These are phyloP conservation scores for Bufo gargarizans DNA, from an alignment of 2,113 vertebrate species.

Conservation along the genomic window DNA sequence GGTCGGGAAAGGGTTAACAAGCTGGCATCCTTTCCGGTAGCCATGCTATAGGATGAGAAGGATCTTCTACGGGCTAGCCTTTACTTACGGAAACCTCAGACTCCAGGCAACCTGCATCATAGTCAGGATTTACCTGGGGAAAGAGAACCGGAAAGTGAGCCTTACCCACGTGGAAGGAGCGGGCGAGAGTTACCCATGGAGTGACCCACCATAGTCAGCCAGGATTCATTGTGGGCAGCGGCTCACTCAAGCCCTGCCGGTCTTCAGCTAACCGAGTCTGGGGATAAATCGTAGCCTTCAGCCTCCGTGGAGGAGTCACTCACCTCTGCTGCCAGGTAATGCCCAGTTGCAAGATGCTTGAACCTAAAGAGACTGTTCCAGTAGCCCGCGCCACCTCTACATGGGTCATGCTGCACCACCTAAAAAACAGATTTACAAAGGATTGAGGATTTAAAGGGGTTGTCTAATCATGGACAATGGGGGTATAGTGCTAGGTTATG, in stretches of 20 bases:
- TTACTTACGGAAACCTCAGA: constrained; percentile 90
- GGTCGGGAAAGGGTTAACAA: constrained; percentile 10
- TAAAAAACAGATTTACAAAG: constrained; percentile 29
- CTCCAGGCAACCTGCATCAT: constrained; percentile 91
- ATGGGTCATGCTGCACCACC: constrained; percentile 95
- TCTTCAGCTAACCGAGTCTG: background rate
- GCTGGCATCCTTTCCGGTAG: background rate
- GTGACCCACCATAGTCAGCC: too few relatives aligned
- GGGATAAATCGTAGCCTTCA: background rate
- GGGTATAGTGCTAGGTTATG: too few relatives aligned
- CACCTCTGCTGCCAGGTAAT: constrained; percentile 95
- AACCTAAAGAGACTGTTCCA: constrained; percentile 99
- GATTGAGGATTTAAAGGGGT: background rate
- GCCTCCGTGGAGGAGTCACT: constrained; percentile 52
- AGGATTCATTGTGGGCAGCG: too few relatives aligned
- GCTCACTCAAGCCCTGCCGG: too few relatives aligned
- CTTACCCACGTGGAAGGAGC: background rate
- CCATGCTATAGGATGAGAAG: constrained; percentile 20
- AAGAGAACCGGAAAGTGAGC: constrained; percentile 74
- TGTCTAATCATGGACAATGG: too few relatives aligned
- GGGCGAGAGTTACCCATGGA: too few relatives aligned
- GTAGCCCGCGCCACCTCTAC: constrained; percentile 93
- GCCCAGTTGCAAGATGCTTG: constrained; percentile 95
- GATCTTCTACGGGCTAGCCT: constrained; percentile 65
- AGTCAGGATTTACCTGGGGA: constrained; percentile 91